Base-by-base conservation (phyloP, 2,113 vertebrate genomes). In the Platysteira castanea region DNA sequence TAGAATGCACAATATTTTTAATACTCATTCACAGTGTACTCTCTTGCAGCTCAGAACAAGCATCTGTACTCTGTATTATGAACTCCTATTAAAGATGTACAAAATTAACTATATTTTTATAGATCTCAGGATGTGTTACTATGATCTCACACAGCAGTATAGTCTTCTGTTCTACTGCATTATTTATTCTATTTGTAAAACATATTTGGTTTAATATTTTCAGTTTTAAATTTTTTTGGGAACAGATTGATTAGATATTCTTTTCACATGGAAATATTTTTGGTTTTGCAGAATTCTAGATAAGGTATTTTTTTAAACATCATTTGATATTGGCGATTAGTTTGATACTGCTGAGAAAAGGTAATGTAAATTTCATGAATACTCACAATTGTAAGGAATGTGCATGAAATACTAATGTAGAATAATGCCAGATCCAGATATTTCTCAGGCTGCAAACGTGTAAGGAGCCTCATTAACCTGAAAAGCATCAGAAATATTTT, bases 351-450 rank as follows among this genome's bases (percentile, higher is more conserved):
- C 81, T 75, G 63, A 95, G 91, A 91, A 97, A 95, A 91, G 84
- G 64, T 74, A 93, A 92, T 65, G 83, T 73, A 95, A 95, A 89
- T 65, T 91, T 95, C 90, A 94, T 93, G 70, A 94, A 81, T 92
- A 94, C 37, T 88, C 54, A 84, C 81, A 90, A 86, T 57, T 80
- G 46, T 90, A 87, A 94, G 70, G 68, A 96, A 97, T 94, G 74
- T 94, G 90, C 64, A 47, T 39, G 91, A 94, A 95, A 96, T 95
- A 92, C 93, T 96, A 94, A 91, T 75, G 83, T 39, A 89, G 74
- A 92, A 52, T 75, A 83, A 82, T 50, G 46, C 33, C 59, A 54
- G 27, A 82, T 90, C 5, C 50, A 92, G 90, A 63, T 68, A 83
- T 23, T 46, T 70, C 54, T 87, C 30, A 59, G 67, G 22, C 37